Conservation (phyloP, 2,113 vertebrate genomes). For the Ia io region DNA sequence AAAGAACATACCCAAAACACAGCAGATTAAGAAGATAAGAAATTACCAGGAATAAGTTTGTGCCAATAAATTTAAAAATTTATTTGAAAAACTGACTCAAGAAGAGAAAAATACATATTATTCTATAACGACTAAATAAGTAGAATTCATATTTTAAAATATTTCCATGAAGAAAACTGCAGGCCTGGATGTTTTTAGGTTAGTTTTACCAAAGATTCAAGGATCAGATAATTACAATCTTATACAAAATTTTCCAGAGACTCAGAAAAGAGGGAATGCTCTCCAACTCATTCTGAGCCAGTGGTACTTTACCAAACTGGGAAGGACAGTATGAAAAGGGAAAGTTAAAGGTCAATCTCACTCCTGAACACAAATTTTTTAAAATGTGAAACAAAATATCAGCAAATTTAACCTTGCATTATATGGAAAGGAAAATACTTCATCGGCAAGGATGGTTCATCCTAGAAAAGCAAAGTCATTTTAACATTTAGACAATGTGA, state of each 20-base stretch:
- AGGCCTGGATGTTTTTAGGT: neutral
- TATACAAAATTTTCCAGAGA: neutral
- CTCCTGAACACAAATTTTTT: neutral
- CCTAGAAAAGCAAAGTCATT: neutral
- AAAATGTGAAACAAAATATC: neutral
- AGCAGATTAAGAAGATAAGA: neutral
- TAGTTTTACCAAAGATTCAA: neutral
- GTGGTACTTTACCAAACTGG: neutral
- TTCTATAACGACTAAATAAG: neutral
- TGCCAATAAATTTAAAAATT: neutral
- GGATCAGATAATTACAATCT: neutral
- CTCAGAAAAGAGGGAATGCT: neutral
- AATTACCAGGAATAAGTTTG: neutral
- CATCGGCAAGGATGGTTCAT: neutral
- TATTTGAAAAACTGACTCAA: neutral
- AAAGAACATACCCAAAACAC: neutral
- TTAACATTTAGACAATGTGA: neutral
- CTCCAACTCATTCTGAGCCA: neutral
- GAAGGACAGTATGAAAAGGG: neutral
- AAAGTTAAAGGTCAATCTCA: neutral
- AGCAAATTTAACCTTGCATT: neutral
- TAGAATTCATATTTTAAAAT: neutral
- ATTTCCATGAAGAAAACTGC: neutral
- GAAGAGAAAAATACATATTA: neutral
- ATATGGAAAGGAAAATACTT: neutral